Percentiles rank a stretch among this genome's conserved stretches.
These are phyloP conservation scores for Arrhopalites spinosus DNA, from an alignment of 2,888 invertebrate species.

Conservation along the genomic window DNA sequence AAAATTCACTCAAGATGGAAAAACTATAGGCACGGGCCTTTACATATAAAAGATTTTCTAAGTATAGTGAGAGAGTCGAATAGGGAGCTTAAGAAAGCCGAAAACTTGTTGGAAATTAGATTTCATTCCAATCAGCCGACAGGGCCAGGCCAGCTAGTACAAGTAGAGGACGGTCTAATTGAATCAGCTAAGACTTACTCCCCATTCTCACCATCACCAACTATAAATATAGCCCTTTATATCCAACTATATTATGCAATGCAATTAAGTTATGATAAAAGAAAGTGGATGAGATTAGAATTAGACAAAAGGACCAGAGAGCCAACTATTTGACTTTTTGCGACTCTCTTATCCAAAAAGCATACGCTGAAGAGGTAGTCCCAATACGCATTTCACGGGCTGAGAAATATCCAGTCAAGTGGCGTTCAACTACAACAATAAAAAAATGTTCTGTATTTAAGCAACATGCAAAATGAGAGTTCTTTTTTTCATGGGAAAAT, in stretches of 20 bases:
- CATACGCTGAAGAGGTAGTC: too few species aligned
- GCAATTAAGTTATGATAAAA: not conserved
- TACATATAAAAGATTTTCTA: too few species aligned
- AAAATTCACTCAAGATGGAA: not conserved
- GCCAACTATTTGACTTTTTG: too few species aligned
- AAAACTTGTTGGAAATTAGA: slow-evolving; percentile 28
- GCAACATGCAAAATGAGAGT: too few species aligned
- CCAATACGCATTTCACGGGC: too few species aligned
- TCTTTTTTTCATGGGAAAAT: too few species aligned
- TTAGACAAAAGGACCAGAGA: too few species aligned
- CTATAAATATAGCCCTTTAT: not conserved
- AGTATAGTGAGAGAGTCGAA: too few species aligned
- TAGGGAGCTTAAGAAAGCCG: not conserved
- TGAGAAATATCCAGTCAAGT: too few species aligned
- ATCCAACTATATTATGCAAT: not conserved
- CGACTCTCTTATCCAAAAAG: too few species aligned
- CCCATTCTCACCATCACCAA: not conserved
- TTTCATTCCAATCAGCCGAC: slow-evolving; percentile 23
- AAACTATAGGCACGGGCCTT: not conserved
- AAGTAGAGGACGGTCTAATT: slow-evolving; percentile 21
- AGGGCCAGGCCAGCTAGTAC: slow-evolving; percentile 3
- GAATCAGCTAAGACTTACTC: slow-evolving; percentile 28
- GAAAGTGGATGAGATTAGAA: not conserved
- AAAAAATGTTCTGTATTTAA: too few species aligned
- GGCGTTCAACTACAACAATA: too few species aligned